phyloP scores from a whole-genome alignment of 30 jellyfish, hydroid and myxozoan species.

The Aurelia sp. region DNA sequence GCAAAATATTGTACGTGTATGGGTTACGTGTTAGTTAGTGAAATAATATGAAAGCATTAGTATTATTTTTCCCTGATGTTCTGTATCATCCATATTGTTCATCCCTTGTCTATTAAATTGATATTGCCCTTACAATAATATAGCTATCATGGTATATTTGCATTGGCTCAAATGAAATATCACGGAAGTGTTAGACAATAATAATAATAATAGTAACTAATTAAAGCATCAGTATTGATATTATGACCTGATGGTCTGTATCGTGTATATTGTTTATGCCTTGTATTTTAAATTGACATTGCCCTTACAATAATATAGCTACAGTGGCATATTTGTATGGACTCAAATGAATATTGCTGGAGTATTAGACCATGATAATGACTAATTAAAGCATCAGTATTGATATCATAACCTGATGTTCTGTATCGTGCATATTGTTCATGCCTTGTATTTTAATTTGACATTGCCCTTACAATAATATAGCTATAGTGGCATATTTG shows the following conservation, averaged over 20 bases:
- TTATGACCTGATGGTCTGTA: too few relatives aligned
- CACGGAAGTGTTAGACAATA: not conserved
- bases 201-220: not conserved
- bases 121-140: slow-evolving; percentile 32
- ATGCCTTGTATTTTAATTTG: slow-evolving; percentile 49
- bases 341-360: too few relatives aligned
- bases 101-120: slow-evolving; percentile 56
- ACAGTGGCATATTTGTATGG: too few relatives aligned
- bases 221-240: not conserved
- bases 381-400: too few relatives aligned
- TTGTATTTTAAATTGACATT: slow-evolving; percentile 36
- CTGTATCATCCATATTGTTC: slow-evolving; percentile 59
- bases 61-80: slow-evolving; percentile 53
- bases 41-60: not conserved
- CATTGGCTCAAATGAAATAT: not conserved
- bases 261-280: too few relatives aligned
- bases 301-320: slow-evolving; percentile 39
- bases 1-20: not conserved
- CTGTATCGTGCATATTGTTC: slow-evolving; percentile 59
- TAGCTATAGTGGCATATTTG: not conserved
- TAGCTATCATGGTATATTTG: not conserved
- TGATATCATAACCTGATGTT: slow-evolving; percentile 47
- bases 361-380: too few relatives aligned
- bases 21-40: not conserved
- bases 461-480: slow-evolving; percentile 35